A percentile compares a stretch with the other conserved stretches of the same genome.
phyloP scores from a whole-genome alignment of 2,113 vertebrate genomes.

The Gopherus evgoodei region DNA sequence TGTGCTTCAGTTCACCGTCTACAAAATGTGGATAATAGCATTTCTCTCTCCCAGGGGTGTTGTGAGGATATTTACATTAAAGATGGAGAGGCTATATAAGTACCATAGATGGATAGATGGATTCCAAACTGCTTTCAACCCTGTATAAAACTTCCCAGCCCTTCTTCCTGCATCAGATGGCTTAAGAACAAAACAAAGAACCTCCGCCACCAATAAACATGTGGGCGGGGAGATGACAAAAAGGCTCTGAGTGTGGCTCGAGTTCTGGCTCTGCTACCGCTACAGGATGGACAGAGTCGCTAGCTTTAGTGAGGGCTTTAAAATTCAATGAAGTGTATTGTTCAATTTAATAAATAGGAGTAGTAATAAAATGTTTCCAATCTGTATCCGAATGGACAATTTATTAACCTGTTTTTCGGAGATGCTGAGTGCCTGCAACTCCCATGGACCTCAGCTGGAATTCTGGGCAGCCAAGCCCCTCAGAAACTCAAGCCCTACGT shows the following conservation, averaged over 20 bases:
- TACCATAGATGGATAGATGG: background rate
- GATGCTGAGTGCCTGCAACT: background rate
- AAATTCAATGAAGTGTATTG: background rate
- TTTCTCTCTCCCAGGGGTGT: background rate
- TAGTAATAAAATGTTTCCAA: background rate
- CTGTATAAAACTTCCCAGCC: background rate
- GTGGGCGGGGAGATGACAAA: background rate
- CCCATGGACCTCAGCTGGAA: background rate
- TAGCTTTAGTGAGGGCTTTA: background rate
- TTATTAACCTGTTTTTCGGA: background rate
- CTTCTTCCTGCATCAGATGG: background rate
- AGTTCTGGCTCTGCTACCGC: background rate
- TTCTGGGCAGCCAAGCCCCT: background rate
- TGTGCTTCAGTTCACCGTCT: background rate
- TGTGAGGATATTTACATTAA: background rate
- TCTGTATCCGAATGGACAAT: background rate
- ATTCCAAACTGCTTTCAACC: background rate
- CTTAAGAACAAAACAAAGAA: background rate
- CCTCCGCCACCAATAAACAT: background rate
- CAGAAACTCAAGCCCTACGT: background rate
- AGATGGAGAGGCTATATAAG: background rate
- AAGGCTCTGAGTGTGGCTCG: background rate
- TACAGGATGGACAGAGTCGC: background rate
- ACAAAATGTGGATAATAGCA: background rate
- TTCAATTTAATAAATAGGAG: background rate